phyloP scores from a whole-genome alignment of 2,888 invertebrate species.

The Apodemia mormo region DNA sequence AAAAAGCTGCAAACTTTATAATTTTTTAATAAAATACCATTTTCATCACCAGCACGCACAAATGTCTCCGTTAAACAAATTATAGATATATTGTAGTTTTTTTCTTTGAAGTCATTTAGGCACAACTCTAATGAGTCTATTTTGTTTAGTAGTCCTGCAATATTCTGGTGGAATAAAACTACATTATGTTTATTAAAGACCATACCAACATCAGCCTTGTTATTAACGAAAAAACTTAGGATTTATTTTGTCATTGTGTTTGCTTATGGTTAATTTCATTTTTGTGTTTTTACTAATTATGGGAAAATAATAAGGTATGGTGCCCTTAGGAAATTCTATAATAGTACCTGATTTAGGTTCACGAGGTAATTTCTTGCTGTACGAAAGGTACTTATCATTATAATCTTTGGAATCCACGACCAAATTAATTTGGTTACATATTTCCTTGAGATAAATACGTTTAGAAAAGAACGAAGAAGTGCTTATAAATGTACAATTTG shows the following conservation, averaged over 20 bases:
- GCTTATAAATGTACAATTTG: conserved; percentile 2
- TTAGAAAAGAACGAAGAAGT: not conserved
- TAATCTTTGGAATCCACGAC: not conserved
- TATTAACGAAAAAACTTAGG: not conserved
- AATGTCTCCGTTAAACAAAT: not conserved
- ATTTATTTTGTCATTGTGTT: not conserved
- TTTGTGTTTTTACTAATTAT: not conserved
- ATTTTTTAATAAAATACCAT: not conserved
- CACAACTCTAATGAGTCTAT: no score
- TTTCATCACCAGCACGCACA: not conserved
- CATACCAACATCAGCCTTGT: not conserved
- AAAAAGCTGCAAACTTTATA: no score
- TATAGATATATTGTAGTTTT: not conserved
- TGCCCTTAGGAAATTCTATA: not conserved
- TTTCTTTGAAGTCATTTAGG: no score
- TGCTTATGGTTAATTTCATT: not conserved
- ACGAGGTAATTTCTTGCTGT: not conserved
- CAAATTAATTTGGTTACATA: not conserved
- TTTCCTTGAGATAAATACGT: not conserved
- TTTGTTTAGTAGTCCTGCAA: no score
- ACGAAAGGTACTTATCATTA: not conserved
- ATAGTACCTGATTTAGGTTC: not conserved
- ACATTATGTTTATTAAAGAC: not conserved
- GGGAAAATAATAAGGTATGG: conserved; percentile 1
- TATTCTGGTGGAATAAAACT: not conserved